Evolutionary conservation across 2,888 invertebrate species (phyloP).

Genomic region (Drosophila emarginata): DNA sequence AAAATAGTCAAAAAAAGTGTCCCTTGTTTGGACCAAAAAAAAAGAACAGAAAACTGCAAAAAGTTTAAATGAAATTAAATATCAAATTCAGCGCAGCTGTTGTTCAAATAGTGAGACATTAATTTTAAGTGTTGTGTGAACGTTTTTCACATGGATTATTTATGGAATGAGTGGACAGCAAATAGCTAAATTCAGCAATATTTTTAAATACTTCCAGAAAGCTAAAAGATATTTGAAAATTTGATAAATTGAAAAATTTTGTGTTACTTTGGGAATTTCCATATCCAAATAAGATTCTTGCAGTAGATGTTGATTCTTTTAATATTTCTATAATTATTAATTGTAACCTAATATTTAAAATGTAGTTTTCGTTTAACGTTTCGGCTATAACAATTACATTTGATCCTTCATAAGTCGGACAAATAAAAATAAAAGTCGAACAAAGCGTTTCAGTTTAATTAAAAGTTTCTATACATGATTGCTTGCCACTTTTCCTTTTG

Average conservation of each 20-base stretch:
- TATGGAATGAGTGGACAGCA: neutral
- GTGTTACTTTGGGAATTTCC: too few relatives aligned
- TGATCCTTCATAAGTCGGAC: too few relatives aligned
- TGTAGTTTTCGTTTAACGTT: neutral
- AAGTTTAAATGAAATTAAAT: conserved; percentile 12
- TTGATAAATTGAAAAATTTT: too few relatives aligned
- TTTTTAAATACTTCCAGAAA: too few relatives aligned
- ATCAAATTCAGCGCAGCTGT: conserved; percentile 70
- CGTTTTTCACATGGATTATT: neutral
- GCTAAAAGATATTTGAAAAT: too few relatives aligned
- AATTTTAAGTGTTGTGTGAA: conserved; percentile 64
- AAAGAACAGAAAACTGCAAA: neutral
- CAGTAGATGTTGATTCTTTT: too few relatives aligned
- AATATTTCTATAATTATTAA: too few relatives aligned
- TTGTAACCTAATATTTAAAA: too few relatives aligned
- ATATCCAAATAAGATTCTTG: too few relatives aligned
- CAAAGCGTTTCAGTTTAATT: neutral
- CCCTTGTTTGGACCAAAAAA: conserved; percentile 19
- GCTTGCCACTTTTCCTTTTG: neutral
- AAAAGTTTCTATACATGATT: neutral
- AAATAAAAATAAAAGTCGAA: neutral
- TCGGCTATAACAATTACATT: neutral
- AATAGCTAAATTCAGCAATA: too few relatives aligned
- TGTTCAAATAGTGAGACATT: conserved; percentile 69
- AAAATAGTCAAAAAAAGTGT: conserved; percentile 36